Conservation (phyloP, 30 jellyfish, hydroid and myxozoan genomes). For the Sanderia malayensis region DNA sequence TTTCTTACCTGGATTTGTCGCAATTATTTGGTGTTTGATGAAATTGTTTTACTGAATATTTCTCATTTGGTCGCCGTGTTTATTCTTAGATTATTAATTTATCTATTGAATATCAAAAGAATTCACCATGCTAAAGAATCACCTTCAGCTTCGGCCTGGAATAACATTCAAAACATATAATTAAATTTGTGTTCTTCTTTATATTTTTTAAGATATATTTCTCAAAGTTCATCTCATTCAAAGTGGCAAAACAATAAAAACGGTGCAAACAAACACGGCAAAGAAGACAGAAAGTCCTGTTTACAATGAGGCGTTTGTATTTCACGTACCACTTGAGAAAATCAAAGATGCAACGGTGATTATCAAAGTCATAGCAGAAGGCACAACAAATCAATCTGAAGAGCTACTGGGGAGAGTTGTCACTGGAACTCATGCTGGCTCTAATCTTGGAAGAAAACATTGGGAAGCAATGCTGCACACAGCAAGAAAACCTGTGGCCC, state of each 20-base stretch:
- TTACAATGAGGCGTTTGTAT: slow-evolving; percentile 89
- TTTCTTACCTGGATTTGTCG: too few species aligned
- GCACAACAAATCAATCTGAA: slow-evolving; percentile 20
- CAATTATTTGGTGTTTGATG: too few species aligned
- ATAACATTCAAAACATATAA: too few species aligned
- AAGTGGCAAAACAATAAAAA: slow-evolving; percentile 52
- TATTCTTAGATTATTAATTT: too few species aligned
- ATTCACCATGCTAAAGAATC: too few species aligned
- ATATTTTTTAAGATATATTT: slow-evolving; percentile 27
- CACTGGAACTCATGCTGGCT: slow-evolving; percentile 74
- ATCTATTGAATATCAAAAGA: too few species aligned
- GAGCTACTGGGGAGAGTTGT: slow-evolving; percentile 53
- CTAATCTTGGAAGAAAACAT: slow-evolving; percentile 85
- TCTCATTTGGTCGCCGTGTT: too few species aligned
- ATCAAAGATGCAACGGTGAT: slow-evolving; percentile 59
- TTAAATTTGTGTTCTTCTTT: too few species aligned
- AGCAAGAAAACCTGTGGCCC: slow-evolving; percentile 90
- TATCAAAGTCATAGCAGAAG: slow-evolving; percentile 49
- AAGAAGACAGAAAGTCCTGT: slow-evolving; percentile 64
- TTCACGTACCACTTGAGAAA: slow-evolving; percentile 72
- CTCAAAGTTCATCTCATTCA: slow-evolving; percentile 45
- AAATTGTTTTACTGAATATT: too few species aligned
- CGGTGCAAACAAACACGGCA: slow-evolving; percentile 73
- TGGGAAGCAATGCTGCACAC: slow-evolving; percentile 89
- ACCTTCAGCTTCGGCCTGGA: too few species aligned